These are phyloP conservation scores for Schizopygopsis pylzovi DNA, from an alignment of 2,797 vertebrate genomes.

Conservation along the genomic window DNA sequence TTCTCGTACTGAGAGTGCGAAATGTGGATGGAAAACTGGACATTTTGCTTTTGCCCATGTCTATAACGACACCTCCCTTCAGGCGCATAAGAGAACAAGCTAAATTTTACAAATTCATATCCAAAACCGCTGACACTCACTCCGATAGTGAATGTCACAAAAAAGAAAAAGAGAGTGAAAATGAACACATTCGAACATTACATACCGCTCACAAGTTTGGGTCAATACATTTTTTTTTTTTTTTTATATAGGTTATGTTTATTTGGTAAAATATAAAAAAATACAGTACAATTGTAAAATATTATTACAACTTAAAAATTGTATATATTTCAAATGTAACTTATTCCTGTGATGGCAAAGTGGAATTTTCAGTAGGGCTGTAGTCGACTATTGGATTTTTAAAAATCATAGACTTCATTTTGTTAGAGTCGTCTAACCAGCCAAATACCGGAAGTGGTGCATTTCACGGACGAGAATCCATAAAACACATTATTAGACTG, in stretches of 20 bases:
- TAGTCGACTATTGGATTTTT: too few species aligned
- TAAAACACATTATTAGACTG: too few species aligned
- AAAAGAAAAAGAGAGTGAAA: not conserved
- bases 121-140: constrained; percentile 21
- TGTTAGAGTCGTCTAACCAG: too few species aligned
- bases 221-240: not conserved
- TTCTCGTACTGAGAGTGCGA: not conserved
- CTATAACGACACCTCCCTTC: constrained; percentile 4
- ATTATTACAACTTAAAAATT: not conserved
- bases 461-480: too few species aligned
- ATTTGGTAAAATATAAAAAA: not conserved
- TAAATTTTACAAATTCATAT: constrained; percentile 13
- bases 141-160: not conserved
- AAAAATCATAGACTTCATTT: too few species aligned
- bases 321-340: not conserved
- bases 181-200: not conserved
- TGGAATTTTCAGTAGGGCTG: not conserved
- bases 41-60: not conserved
- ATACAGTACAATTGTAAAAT: not conserved
- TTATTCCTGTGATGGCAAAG: not conserved
- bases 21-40: constrained; percentile 9
- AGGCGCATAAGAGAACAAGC: constrained; percentile 6
- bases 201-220: not conserved
- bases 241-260: too few species aligned
- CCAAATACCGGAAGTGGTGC: too few species aligned